Base-by-base conservation (phyloP, 92 coral and sea anemone genomes). In the Actinostola sp. region DNA sequence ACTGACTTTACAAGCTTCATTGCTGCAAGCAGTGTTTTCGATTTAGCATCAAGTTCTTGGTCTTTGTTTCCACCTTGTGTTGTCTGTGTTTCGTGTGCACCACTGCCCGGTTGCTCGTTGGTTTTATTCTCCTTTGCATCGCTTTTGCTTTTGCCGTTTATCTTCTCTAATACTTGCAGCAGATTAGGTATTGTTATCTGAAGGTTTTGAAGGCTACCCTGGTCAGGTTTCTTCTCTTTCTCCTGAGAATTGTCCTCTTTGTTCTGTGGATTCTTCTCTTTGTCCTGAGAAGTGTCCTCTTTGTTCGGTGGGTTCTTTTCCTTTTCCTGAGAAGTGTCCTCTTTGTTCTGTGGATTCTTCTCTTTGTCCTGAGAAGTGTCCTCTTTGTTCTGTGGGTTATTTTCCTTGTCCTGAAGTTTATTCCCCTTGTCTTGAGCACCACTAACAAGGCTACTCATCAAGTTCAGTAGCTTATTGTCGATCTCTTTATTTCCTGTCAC, bases 1-100 rank as follows among this genome's bases (percentile, higher is more conserved):
- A 68, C 41, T 52, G 74, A 26, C 31, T 68, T 32, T 1, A 68
- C 57, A 8, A 68, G 62, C 24, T 51, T 68, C 41, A 68, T 50
- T 20, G 74, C 74, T n/a, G 44, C 61, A 12, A 68, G 31, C 50
- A 68, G 62, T 19, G 74, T 44, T 52, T 68, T 68, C 9, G 61
- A 7, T n/a, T 68, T 68, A 31, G 8, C 31, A 10, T 19, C 28
- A 27, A 16, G 29, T 6, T 62, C 16, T 62, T 23, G 27, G 2
- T 59, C 50, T 34, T 55, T 50, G 27, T 19, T 13, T 32, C 17
- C 62, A 33, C 42, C 43, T 45, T 29, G 30, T 17, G 29, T 20
- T 1, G 45, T 36, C 8, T 19, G 19, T 0, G 30, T 14, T 38
- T 21, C 34, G 15, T 46, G 50, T 51, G 62, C 26, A 1, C 16